phyloP scores from a whole-genome alignment of 2,888 invertebrate species.

The Xylota sylvarum region DNA sequence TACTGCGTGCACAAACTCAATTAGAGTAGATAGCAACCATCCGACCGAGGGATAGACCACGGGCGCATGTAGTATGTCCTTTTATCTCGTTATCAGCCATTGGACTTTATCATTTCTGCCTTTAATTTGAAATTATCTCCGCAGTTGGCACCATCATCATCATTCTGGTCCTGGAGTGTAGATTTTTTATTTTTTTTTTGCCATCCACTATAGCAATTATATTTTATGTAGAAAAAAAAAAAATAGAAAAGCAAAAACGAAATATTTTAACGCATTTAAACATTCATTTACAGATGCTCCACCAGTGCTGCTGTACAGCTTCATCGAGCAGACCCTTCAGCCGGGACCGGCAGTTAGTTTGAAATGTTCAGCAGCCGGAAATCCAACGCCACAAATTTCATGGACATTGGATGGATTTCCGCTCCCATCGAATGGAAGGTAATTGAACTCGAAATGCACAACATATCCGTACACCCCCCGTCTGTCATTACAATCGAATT shows the following conservation, averaged over 20 bases:
- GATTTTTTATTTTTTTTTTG: neutral
- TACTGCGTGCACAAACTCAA: constrained; percentile 67
- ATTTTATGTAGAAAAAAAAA: constrained; percentile 28
- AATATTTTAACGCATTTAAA: constrained; percentile 62
- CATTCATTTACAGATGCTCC: constrained; percentile 88
- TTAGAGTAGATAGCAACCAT: constrained; percentile 24
- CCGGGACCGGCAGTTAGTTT: constrained; percentile 92
- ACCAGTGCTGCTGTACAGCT: constrained; percentile 90
- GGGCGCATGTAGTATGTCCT: constrained; percentile 22
- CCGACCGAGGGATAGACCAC: neutral
- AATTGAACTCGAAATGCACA: constrained; percentile 84
- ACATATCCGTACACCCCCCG: neutral
- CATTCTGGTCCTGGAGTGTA: constrained; percentile 17
- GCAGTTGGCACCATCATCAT: constrained; percentile 43
- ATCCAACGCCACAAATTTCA: constrained; percentile 92
- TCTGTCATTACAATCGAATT: constrained; percentile 72
- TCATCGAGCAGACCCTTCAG: constrained; percentile 92
- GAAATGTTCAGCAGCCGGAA: constrained; percentile 91
- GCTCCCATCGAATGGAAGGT: constrained; percentile 87
- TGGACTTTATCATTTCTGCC: constrained; percentile 55
- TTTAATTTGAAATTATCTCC: constrained; percentile 71
- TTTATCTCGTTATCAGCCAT: constrained; percentile 65
- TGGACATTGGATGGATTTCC: constrained; percentile 92
- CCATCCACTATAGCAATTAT: constrained; percentile 32
- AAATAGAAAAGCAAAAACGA: neutral